Percentiles rank a stretch among this genome's conserved stretches.
Conservation (phyloP, 2,113 vertebrate genomes). For the Acanthisitta chloris region DNA sequence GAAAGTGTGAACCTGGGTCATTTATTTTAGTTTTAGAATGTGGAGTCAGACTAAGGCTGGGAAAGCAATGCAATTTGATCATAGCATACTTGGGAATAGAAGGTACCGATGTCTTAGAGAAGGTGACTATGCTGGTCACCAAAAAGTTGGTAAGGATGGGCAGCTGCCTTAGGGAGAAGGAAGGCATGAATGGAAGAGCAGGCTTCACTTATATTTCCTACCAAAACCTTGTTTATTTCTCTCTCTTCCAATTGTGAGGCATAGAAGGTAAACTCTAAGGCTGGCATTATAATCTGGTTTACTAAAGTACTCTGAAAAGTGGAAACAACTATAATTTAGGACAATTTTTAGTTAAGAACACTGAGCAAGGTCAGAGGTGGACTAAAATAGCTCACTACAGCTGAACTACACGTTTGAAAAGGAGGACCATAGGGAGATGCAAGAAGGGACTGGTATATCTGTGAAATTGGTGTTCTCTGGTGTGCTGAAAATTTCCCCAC, state of each 20-base stretch:
- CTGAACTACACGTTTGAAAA: background rate
- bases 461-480: background rate
- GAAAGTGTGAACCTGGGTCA: background rate
- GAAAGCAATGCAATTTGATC: accelerated
- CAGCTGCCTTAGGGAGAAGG: background rate
- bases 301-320: background rate
- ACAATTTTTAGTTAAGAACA: background rate
- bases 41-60: background rate
- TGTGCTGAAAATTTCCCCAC: background rate
- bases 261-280: background rate
- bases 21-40: background rate
- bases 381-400: background rate
- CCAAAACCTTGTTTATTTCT: background rate
- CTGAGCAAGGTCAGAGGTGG: background rate
- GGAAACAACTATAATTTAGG: background rate
- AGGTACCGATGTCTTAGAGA: background rate
- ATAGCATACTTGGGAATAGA: background rate
- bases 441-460: background rate
- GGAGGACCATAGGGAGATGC: background rate
- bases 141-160: background rate
- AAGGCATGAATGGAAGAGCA: background rate
- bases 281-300: background rate
- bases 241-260: background rate
- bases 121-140: background rate
- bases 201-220: background rate